Evolutionary conservation across 2,888 invertebrate species (phyloP).

Genomic region (Himalopsyche japonica): DNA sequence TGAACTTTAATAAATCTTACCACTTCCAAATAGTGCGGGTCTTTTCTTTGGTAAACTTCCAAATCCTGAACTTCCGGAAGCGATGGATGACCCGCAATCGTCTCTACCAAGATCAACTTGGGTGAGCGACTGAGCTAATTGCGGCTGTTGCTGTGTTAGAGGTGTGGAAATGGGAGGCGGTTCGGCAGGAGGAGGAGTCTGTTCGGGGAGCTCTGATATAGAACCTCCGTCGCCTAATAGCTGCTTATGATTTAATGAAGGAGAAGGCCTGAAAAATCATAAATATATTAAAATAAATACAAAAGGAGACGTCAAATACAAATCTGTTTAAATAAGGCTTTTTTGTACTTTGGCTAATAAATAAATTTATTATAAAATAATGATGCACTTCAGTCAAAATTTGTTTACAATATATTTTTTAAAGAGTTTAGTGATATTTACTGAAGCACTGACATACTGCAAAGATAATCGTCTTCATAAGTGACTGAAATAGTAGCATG

Average conservation of each 20-base stretch:
- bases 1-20: conserved; percentile 6
- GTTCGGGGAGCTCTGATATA: conserved; percentile 8
- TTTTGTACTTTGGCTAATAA: too few relatives aligned
- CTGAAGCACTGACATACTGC: too few relatives aligned
- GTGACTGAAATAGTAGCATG: too few relatives aligned
- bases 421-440: too few relatives aligned
- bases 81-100: conserved; percentile 67
- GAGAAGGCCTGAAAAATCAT: conserved; percentile 61
- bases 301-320: too few relatives aligned
- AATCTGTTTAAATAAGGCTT: too few relatives aligned
- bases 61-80: conserved; percentile 82
- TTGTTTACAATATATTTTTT: too few relatives aligned
- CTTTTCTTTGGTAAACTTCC: conserved; percentile 81
- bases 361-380: too few relatives aligned
- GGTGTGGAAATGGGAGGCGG: conserved; percentile 48
- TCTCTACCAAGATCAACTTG: conserved; percentile 55
- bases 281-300: too few relatives aligned
- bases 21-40: conserved; percentile 54
- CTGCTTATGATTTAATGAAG: conserved; percentile 63
- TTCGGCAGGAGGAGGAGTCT: conserved; percentile 2
- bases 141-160: conserved; percentile 49
- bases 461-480: too few relatives aligned
- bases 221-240: conserved; percentile 46
- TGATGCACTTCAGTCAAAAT: too few relatives aligned
- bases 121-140: conserved; percentile 55